Percentiles rank a stretch among this genome's conserved stretches.
phyloP scores from a whole-genome alignment of 2,888 invertebrate genomes.

The Stenoptilia bipunctidactyla region DNA sequence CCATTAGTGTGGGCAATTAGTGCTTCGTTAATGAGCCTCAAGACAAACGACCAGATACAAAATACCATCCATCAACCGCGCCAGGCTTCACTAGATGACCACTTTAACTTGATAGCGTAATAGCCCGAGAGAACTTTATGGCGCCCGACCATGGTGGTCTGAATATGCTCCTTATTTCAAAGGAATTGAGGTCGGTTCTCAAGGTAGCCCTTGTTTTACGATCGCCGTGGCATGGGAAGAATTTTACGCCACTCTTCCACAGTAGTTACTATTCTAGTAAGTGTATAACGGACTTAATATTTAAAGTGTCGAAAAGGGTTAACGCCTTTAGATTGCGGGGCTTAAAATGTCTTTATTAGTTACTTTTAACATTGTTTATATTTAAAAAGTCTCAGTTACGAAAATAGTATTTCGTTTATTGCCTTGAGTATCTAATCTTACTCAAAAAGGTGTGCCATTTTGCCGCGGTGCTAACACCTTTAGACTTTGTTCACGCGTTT shows the following conservation, averaged over 20 bases:
- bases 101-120: conserved; percentile 36
- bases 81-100: conserved; percentile 22
- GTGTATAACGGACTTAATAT: no score
- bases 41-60: conserved; percentile 38
- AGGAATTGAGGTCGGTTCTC: conserved; percentile 36
- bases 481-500: no score
- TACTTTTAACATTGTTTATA: no score
- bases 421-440: no score
- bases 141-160: conserved; percentile 21
- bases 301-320: no score
- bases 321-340: no score
- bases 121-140: conserved; percentile 35
- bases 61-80: conserved; percentile 18
- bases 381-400: no score
- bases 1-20: conserved; percentile 63
- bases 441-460: no score
- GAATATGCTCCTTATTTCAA: conserved; percentile 37
- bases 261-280: not conserved
- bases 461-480: no score
- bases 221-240: conserved; percentile 20
- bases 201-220: conserved; percentile 9
- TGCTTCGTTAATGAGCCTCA: conserved; percentile 54
- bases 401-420: no score
- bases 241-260: conserved; percentile 21
- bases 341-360: no score